phyloP scores from a whole-genome alignment of 2,113 vertebrate species.

The Formicarius rufipectus region DNA sequence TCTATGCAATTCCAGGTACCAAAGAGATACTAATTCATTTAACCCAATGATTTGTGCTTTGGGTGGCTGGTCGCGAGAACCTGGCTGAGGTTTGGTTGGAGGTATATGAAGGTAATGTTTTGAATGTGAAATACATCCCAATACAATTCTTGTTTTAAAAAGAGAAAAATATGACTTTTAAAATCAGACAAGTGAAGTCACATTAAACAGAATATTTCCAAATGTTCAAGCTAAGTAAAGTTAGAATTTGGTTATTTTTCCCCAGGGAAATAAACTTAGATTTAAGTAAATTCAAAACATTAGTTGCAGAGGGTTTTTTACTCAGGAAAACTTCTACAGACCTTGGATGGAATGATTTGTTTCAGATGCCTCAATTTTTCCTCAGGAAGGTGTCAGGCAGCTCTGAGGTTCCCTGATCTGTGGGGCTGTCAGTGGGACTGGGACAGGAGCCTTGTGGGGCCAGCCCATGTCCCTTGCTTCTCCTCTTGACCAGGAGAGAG shows the following conservation, averaged over 20 bases:
- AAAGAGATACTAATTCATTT: fast-evolving
- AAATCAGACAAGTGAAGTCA: neutral
- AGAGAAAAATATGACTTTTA: fast-evolving
- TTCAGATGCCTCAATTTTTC: neutral
- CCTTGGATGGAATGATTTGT: neutral
- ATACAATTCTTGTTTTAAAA: neutral
- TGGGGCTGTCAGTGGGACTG: neutral
- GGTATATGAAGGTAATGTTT: fast-evolving
- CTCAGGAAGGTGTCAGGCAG: fast-evolving
- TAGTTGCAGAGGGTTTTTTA: no score
- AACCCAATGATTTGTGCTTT: fast-evolving
- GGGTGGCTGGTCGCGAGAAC: neutral
- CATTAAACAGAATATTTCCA: neutral
- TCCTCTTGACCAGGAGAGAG: no score
- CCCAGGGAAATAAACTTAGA: neutral
- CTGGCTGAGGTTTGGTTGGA: neutral
- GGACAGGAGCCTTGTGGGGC: neutral
- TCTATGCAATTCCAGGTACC: neutral
- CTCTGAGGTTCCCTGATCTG: neutral
- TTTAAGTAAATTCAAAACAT: neutral
- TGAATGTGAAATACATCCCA: neutral
- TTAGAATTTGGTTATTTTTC: neutral
- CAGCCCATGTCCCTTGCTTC: neutral
- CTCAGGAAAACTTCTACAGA: fast-evolving
- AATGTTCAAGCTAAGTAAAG: neutral